phyloP scores from a whole-genome alignment of 2,113 vertebrate species.

The Nesogale talazaci region DNA sequence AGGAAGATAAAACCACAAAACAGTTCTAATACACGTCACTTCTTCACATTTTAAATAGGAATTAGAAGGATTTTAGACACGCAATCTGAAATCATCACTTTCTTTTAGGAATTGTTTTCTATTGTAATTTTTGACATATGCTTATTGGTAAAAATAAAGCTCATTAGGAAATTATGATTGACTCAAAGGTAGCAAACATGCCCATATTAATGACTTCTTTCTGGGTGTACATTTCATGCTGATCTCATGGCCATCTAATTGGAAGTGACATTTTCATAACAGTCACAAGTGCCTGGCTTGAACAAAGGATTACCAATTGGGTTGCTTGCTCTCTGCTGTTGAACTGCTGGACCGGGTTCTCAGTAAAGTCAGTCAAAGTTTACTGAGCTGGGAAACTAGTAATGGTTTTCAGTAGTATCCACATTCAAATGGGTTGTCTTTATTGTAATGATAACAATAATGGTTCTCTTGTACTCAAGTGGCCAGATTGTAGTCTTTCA shows the following conservation, averaged over 20 bases:
- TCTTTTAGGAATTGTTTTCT: neutral
- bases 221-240: conserved; percentile 33
- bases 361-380: too few species aligned
- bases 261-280: conserved; percentile 32
- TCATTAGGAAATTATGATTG: conserved; percentile 12
- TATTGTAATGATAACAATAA: too few species aligned
- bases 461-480: too few species aligned
- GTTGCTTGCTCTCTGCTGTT: too few species aligned
- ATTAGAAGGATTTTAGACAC: neutral
- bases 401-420: too few species aligned
- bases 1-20: neutral
- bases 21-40: neutral
- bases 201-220: conserved; percentile 12
- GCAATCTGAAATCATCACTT: neutral
- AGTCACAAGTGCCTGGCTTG: too few species aligned
- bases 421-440: too few species aligned
- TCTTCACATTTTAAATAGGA: neutral
- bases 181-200: conserved; percentile 36
- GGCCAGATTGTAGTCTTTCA: too few species aligned
- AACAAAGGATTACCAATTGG: too few species aligned
- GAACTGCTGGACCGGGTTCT: too few species aligned
- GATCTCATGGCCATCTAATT: conserved; percentile 52
- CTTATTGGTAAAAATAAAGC: conserved; percentile 49
- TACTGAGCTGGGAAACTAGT: too few species aligned
- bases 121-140: neutral